Evolutionary conservation across 2,113 vertebrate genomes (phyloP).

Genomic region (Hystrix cristata): DNA sequence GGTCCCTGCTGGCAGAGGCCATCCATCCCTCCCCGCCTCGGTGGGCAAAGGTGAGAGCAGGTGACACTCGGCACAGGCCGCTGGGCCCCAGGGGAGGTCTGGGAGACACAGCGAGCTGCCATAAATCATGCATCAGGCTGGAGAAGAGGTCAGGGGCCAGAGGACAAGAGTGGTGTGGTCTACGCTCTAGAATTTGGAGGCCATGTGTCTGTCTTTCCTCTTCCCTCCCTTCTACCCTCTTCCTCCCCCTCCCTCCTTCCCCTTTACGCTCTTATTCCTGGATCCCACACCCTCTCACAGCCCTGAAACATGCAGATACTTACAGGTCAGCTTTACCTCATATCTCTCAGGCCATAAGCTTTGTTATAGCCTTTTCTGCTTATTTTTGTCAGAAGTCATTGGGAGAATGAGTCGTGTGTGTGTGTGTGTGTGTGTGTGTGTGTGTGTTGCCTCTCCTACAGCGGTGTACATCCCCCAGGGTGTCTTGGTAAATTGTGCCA

Average conservation of each 20-base stretch:
- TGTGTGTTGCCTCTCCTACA: neutral
- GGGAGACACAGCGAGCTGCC: neutral
- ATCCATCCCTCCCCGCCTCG: neutral
- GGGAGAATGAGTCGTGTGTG: neutral
- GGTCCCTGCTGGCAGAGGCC: neutral
- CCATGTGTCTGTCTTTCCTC: neutral
- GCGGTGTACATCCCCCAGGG: neutral
- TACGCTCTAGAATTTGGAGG: neutral
- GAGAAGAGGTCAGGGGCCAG: neutral
- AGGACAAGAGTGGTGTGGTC: neutral
- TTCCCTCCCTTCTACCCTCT: neutral
- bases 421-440: neutral
- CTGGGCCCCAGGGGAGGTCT: neutral
- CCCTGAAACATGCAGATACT: neutral
- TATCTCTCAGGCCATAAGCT: neutral
- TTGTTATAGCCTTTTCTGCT: neutral
- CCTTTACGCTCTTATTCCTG: neutral
- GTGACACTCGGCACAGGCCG: neutral
- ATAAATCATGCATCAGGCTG: neutral
- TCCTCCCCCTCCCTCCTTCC: neutral
- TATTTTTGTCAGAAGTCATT: neutral
- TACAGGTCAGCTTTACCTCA: neutral
- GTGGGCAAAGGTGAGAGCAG: neutral
- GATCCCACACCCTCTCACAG: neutral
- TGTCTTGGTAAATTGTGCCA: neutral